These are phyloP conservation scores for Acipenser ruthenus DNA, from an alignment of 2,797 vertebrate genomes.

Conservation along the genomic window DNA sequence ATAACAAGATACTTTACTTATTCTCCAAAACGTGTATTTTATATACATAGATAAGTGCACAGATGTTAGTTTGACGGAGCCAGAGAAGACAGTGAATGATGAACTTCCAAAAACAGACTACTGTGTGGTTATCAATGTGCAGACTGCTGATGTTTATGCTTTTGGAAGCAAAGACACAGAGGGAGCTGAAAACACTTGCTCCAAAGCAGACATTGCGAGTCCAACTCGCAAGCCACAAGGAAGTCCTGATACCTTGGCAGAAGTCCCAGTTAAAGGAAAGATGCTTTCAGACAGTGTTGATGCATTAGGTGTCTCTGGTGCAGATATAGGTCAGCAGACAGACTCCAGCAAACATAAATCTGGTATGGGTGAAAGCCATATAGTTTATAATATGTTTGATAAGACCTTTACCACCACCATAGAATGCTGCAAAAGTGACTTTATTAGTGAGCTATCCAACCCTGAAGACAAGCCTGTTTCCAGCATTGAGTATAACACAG, in stretches of 20 bases:
- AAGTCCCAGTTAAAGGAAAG: slow-evolving; percentile 19
- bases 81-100: slow-evolving; percentile 48
- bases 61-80: slow-evolving; percentile 48
- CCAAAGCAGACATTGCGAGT: slow-evolving; percentile 27
- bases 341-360: slow-evolving; percentile 23
- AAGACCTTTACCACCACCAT: slow-evolving; percentile 23
- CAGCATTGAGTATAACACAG: slow-evolving; percentile 26
- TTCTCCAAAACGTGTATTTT: slow-evolving; percentile 42
- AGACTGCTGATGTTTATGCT: slow-evolving; percentile 25
- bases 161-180: slow-evolving; percentile 37
- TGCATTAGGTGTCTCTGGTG: slow-evolving; percentile 27
- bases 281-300: slow-evolving; percentile 28
- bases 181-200: slow-evolving; percentile 22
- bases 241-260: slow-evolving; percentile 23
- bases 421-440: slow-evolving; percentile 25
- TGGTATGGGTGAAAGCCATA: slow-evolving; percentile 30
- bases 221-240: slow-evolving; percentile 30
- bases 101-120: slow-evolving; percentile 19
- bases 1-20: background rate
- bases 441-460: slow-evolving; percentile 27
- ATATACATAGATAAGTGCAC: slow-evolving; percentile 43
- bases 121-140: slow-evolving; percentile 27
- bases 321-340: slow-evolving; percentile 35
- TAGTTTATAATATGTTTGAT: slow-evolving; percentile 30
- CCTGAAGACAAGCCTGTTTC: slow-evolving; percentile 30